Conservation (phyloP, 2,113 vertebrate genomes). For the Hemibagrus wyckioides region DNA sequence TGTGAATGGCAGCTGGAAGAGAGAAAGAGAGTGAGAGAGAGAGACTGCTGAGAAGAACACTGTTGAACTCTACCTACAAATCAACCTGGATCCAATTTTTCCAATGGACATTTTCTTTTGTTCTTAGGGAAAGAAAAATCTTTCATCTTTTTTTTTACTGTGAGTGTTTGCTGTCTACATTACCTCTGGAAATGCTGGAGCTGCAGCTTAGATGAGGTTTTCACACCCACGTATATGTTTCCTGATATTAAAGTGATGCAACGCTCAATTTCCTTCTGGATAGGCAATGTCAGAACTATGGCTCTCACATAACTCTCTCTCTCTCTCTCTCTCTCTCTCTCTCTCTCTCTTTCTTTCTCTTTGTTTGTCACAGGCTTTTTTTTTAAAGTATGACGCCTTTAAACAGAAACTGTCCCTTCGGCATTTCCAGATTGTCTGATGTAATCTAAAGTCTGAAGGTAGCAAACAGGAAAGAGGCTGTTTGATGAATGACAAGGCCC, state of each 20-base stretch:
- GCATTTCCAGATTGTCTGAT: constrained; percentile 50
- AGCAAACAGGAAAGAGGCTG: constrained; percentile 26
- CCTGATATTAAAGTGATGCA: constrained; percentile 34
- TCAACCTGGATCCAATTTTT: neutral
- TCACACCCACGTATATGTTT: constrained; percentile 24
- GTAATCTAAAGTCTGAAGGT: constrained; percentile 43
- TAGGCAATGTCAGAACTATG: constrained; percentile 5
- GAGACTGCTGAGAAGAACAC: neutral
- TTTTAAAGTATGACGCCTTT: constrained; percentile 12
- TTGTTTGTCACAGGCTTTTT: neutral
- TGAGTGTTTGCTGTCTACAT: constrained; percentile 8
- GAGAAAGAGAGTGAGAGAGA: too few species aligned
- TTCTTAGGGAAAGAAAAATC: constrained; percentile 4
- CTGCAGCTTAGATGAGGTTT: constrained; percentile 18
- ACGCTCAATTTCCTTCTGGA: constrained; percentile 29
- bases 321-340: neutral
- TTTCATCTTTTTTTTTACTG: constrained; percentile 2
- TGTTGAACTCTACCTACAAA: neutral
- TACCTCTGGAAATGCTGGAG: constrained; percentile 1
- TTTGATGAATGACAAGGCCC: constrained; percentile 41
- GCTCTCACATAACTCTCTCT: neutral
- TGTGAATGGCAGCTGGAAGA: neutral
- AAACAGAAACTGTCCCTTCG: constrained; percentile 32
- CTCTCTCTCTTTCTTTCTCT: too few species aligned
- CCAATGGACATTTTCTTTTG: neutral